Evolutionary conservation across 2,888 invertebrate species (phyloP), one percentile per base, ranked within the genome.

Genomic region (Mimas tiliae): DNA sequence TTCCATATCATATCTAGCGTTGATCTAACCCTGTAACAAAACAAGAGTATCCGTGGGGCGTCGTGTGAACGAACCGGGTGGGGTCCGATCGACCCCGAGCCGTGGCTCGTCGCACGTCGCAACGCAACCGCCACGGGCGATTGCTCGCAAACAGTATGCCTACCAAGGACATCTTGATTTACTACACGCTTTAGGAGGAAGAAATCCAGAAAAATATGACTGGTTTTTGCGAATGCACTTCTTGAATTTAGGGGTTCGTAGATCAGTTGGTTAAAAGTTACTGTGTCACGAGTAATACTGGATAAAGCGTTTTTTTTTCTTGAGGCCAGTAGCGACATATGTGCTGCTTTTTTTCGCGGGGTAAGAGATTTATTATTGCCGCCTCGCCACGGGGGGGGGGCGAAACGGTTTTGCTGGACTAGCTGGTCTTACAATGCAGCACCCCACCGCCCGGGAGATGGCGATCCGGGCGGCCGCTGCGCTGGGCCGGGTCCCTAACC

Each of bases 51-150:
- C 71, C 66, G 74, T 80, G 78, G 83, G 85, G 84, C 78, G 82
- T 76, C 84, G 85, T 88, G 87, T 81, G 88, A 89, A 87, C 84
- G 82, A 75, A 74, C 82, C 84, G 84, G 83, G 82, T 82, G 84
- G 84, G 82, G 81, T 75, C 76, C 72, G 69, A 71, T 65, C 74
- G 65, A 65, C 55, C 55, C 65, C 34, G 45, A 19, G 58, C 58
- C 52, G 52, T 33, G 12, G 38, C 58, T 42, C 42, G 58, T 19
- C 16, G 58, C 74, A 74, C 74, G 71, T 72, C 80, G 76, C 79
- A 78, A 81, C 80, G 80, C 79, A 80, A 84, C 82, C 81, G 84
- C 84, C 78, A 78, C 79, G 81, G 84, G 80, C 86, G 80, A 87
- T 86, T 81, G 84, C 82, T 76, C 77, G 74, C 77, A 74, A 76